phyloP scores from a whole-genome alignment of 2,888 invertebrate species.

The Bombylius discolor region DNA sequence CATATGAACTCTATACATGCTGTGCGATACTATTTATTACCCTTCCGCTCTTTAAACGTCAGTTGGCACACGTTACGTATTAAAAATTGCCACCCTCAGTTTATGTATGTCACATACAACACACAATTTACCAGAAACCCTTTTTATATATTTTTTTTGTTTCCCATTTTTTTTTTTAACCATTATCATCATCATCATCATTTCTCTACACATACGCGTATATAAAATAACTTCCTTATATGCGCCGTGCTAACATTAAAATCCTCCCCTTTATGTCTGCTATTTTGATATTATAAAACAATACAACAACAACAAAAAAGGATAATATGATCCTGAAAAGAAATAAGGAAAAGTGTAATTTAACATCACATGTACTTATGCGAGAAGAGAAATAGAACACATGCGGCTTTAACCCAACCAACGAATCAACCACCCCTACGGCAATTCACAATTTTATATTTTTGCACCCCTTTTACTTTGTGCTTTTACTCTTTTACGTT shows the following conservation, averaged over 20 bases:
- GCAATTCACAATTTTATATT: background rate
- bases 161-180: too few species aligned
- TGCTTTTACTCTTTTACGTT: background rate
- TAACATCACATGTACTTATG: too few species aligned
- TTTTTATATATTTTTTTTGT: background rate
- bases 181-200: too few species aligned
- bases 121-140: background rate
- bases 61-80: slow-evolving; percentile 10
- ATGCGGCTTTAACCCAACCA: background rate
- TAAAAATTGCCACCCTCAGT: slow-evolving; percentile 10
- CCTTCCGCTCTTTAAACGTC: slow-evolving; percentile 1
- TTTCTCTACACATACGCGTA: background rate
- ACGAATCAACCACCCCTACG: slow-evolving; percentile 1
- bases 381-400: background rate
- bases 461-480: slow-evolving; percentile 7
- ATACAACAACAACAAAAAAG: background rate
- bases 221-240: background rate
- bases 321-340: too few species aligned
- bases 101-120: background rate
- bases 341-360: too few species aligned
- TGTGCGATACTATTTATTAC: background rate
- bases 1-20: background rate
- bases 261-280: background rate
- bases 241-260: background rate
- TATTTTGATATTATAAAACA: too few species aligned